phyloP scores from a whole-genome alignment of 2,888 invertebrate genomes.

The Sepiola atlantica region DNA sequence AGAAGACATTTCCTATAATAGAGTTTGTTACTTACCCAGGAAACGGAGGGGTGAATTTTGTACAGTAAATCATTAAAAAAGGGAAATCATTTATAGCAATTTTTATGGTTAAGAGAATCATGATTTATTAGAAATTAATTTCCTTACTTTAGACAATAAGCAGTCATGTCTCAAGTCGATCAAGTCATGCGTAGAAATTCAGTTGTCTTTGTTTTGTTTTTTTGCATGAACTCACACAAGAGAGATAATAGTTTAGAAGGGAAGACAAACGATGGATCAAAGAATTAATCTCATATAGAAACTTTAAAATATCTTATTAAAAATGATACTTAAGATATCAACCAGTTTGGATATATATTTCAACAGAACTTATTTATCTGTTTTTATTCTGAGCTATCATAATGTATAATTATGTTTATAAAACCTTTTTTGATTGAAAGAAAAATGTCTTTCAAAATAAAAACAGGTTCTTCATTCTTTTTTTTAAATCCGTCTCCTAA shows the following conservation, averaged over 20 bases:
- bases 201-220: no score
- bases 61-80: background rate
- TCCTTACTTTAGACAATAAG: background rate
- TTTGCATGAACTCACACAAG: background rate
- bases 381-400: no score
- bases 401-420: no score
- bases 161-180: slow-evolving; percentile 1
- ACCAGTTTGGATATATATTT: background rate
- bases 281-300: no score
- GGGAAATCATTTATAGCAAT: background rate
- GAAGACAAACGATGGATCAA: no score
- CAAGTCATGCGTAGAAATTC: slow-evolving; percentile 4
- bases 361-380: no score
- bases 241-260: no score
- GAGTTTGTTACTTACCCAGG: background rate
- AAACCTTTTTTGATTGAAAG: no score
- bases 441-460: no score
- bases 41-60: background rate
- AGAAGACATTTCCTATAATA: no score
- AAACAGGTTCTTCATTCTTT: no score
- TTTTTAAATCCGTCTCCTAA: no score
- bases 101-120: background rate
- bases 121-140: background rate
- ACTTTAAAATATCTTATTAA: background rate
- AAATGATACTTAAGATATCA: background rate